Evolutionary conservation across 2,797 vertebrate genomes (phyloP).

Genomic region (Sarcoramphus papa): DNA sequence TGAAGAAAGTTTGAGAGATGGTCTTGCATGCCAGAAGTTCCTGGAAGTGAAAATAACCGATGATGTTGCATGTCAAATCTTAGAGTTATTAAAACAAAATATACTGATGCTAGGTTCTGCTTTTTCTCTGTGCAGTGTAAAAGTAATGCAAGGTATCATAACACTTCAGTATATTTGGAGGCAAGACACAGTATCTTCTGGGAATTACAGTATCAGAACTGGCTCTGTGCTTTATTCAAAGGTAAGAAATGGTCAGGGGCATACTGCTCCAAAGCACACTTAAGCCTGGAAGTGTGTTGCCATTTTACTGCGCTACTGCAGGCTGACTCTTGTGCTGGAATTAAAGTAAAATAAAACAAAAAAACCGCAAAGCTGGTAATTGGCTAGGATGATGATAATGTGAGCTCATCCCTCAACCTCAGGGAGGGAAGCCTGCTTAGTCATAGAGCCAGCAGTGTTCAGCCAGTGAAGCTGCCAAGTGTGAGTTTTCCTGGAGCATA

Average conservation of each 20-base stretch:
- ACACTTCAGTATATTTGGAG: not conserved
- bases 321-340: slow-evolving; percentile 9
- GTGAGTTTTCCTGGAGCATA: slow-evolving; percentile 24
- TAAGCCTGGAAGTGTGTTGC: not conserved
- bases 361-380: not conserved
- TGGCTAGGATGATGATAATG: not conserved
- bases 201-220: not conserved
- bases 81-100: not conserved
- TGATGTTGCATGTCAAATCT: not conserved
- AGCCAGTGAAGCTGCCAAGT: not conserved
- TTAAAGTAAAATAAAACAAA: not conserved
- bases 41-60: not conserved
- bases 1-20: not conserved
- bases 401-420: slow-evolving; percentile 33
- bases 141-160: not conserved
- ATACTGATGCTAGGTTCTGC: not conserved
- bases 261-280: not conserved
- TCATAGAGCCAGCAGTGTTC: slow-evolving; percentile 5
- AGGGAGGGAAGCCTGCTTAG: slow-evolving; percentile 39
- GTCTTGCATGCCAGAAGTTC: not conserved
- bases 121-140: not conserved
- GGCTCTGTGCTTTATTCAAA: not conserved
- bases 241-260: not conserved
- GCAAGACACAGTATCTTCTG: not conserved
- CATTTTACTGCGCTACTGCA: not conserved